Evolutionary conservation across 2,113 vertebrate species (phyloP), one percentile per base, ranked within the genome.

Genomic region (Tachysurus fulvidraco): DNA sequence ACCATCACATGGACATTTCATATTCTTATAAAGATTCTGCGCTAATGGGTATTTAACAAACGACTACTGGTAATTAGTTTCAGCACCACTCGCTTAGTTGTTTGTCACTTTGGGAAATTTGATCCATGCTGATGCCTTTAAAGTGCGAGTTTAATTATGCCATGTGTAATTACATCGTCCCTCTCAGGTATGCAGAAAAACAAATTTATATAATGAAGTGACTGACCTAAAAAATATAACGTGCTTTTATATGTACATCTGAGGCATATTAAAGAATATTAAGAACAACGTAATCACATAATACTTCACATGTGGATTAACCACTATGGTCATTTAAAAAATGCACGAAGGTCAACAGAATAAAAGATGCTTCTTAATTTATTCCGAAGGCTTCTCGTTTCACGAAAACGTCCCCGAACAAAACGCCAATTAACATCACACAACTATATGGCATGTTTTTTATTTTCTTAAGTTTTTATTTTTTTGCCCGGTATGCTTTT

Each of bases 91-190:
- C 91, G 89, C 93, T 93, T 94, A 92, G 87, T 87, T 88, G 88
- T 89, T 93, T 90, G 88, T 92, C 93, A 93, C 92, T 93, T 93
- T 89, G 55, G 60, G 67, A 87, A 85, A 89, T 89, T 81, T 89
- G 89, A 93, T 90, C 86, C 79, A 93, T 91, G 91, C 89, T 81
- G 89, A 88, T 76, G 12, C 86, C 86, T 86, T 91, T 88, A 90
- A 80, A 91, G 87, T 85, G 90, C 87, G 84, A 89, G 76, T 84
- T 86, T 88, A 92, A 92, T 90, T 92, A 89, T 89, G 87, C 87
- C 91, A 88, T 87, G 82, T 90, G 83, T 88, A 86, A 89, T 89
- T 69, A 86, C 81, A 69, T 81, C 86, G 86, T 67, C 81, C 64
- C 73, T 84, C 91, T 90, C 89, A 84, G 76, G 82, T 62, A 83